Conservation (phyloP, 1,140 invertebrate species). For the Caenorhabditis remanei region DNA sequence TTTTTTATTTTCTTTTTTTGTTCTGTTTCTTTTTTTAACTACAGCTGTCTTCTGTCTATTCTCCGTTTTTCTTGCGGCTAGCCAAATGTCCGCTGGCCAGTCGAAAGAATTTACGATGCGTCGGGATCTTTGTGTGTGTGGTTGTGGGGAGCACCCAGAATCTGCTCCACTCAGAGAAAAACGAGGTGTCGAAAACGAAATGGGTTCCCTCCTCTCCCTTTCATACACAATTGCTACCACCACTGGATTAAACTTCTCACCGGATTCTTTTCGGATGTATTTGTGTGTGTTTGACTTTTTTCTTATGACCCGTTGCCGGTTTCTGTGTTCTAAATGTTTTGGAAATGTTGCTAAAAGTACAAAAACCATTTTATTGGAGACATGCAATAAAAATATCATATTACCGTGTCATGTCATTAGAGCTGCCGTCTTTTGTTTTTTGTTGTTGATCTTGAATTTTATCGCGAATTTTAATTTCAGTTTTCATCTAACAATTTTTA, state of each 20-base stretch:
- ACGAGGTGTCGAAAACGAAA: conserved; percentile 51
- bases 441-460: too few species aligned
- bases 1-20: background rate
- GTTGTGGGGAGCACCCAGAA: too few species aligned
- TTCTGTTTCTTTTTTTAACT: background rate
- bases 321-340: too few species aligned
- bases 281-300: too few species aligned
- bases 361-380: too few species aligned
- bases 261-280: background rate
- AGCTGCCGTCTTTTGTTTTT: too few species aligned
- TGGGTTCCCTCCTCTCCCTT: conserved; percentile 25
- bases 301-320: too few species aligned
- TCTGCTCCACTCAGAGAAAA: conserved; percentile 21
- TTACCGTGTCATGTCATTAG: too few species aligned
- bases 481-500: too few species aligned
- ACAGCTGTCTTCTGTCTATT: background rate
- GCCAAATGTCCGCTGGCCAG: conserved; percentile 12
- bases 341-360: too few species aligned
- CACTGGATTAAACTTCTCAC: conserved; percentile 34
- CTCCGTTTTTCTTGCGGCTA: conserved; percentile 22
- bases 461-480: too few species aligned
- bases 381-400: too few species aligned
- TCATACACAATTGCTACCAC: conserved; percentile 38
- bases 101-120: conserved; percentile 22
- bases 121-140: conserved; percentile 45